Evolutionary conservation across 2,888 invertebrate genomes (phyloP).

Genomic region (Glyphotaelius pellucidus): DNA sequence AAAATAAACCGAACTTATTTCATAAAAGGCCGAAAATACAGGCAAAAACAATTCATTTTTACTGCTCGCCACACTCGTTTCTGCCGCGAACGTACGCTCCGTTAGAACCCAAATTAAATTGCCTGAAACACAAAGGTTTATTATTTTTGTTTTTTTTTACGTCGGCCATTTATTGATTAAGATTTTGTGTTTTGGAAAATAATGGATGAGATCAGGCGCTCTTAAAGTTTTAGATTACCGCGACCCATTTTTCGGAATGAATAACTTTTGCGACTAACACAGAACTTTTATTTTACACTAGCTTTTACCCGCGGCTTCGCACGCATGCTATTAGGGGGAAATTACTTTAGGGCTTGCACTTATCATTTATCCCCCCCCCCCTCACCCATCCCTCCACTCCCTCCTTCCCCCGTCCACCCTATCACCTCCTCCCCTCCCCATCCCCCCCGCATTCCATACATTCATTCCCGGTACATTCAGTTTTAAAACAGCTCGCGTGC

Average conservation of each 20-base stretch:
- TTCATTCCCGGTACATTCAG: too few species aligned
- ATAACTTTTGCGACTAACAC: neutral
- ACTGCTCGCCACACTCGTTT: neutral
- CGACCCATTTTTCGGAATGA: neutral
- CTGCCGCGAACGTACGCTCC: neutral
- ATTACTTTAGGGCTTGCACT: too few species aligned
- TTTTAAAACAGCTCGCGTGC: too few species aligned
- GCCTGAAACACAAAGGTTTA: neutral
- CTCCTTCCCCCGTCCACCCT: too few species aligned
- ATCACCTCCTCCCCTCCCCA: too few species aligned
- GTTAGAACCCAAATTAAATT: neutral
- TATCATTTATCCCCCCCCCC: too few species aligned
- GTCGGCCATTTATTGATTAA: neutral
- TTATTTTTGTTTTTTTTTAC: neutral
- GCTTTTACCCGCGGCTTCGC: too few species aligned
- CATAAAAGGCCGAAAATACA: neutral
- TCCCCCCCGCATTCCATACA: too few species aligned
- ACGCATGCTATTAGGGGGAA: too few species aligned
- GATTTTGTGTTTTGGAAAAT: neutral
- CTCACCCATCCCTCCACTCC: too few species aligned
- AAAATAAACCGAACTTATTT: neutral
- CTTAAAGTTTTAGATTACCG: neutral
- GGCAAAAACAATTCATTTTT: constrained; percentile 2
- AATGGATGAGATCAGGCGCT: neutral
- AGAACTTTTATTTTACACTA: too few species aligned